phyloP scores from a whole-genome alignment of 92 coral and sea anemone species.

The Nematostella vectensis region DNA sequence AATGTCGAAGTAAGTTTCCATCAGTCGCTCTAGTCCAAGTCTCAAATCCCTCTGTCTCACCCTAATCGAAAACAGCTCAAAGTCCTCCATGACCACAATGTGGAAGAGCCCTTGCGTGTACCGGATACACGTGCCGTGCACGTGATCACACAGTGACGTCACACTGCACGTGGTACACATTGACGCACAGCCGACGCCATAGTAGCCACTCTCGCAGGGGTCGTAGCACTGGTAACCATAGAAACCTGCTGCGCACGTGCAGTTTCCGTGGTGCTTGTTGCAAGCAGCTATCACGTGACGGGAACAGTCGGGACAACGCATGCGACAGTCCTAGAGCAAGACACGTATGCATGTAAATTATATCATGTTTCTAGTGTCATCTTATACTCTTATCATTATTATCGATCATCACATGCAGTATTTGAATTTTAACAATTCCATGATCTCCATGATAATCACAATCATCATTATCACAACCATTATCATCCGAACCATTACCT shows the following conservation, averaged over 20 bases:
- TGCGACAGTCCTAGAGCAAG: constrained; percentile 51
- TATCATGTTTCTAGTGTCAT: too few relatives aligned
- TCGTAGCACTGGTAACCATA: constrained; percentile 78
- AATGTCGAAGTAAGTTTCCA: constrained; percentile 33
- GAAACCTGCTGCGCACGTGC: constrained; percentile 84
- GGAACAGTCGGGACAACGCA: constrained; percentile 72
- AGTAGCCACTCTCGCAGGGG: constrained; percentile 51
- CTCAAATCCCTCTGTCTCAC: constrained; percentile 56
- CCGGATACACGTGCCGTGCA: constrained; percentile 61
- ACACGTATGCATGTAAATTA: too few relatives aligned
- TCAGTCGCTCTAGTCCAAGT: constrained; percentile 54
- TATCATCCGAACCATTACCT: too few relatives aligned
- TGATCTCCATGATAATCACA: too few relatives aligned
- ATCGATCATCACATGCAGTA: too few relatives aligned
- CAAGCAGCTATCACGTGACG: constrained; percentile 80
- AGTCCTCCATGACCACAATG: constrained; percentile 34
- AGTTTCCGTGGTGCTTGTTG: constrained; percentile 77
- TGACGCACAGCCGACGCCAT: constrained; percentile 43
- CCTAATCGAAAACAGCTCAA: constrained; percentile 37
- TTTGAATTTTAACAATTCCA: too few relatives aligned
- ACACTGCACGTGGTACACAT: constrained; percentile 48
- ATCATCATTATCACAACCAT: too few relatives aligned
- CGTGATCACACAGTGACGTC: constrained; percentile 67
- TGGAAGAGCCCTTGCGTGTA: constrained; percentile 46
- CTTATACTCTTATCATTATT: too few relatives aligned